Conservation (phyloP, 2,888 invertebrate genomes). For the Agrotis clavis region DNA sequence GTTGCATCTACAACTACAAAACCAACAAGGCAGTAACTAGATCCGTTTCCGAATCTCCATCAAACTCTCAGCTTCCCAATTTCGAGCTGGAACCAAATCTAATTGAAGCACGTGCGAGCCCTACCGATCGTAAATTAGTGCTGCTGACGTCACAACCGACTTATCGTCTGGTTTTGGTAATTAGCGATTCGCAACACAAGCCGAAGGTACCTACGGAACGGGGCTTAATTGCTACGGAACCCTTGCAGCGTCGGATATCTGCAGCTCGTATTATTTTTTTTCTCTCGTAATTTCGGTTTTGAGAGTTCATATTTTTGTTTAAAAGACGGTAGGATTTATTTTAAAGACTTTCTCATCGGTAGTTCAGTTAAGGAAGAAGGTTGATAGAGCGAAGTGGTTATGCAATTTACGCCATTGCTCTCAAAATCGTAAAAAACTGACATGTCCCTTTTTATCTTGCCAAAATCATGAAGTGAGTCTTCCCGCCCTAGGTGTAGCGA, state of each 20-base stretch:
- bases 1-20: too few species aligned
- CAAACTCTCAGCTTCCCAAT: constrained; percentile 39
- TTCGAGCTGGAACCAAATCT: constrained; percentile 45
- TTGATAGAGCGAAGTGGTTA: neutral
- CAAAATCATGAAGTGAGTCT: too few species aligned
- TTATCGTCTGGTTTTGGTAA: constrained; percentile 82
- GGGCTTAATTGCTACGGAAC: constrained; percentile 81
- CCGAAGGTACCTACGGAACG: constrained; percentile 64
- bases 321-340: neutral
- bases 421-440: too few species aligned
- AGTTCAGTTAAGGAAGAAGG: neutral
- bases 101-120: constrained; percentile 55
- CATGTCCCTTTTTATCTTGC: too few species aligned
- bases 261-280: constrained; percentile 28
- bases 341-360: neutral
- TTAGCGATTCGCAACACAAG: constrained; percentile 87
- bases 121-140: constrained; percentile 67
- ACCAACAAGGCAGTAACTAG: too few species aligned
- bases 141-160: constrained; percentile 75
- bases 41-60: neutral
- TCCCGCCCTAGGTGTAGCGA: too few species aligned
- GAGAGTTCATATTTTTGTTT: constrained; percentile 4
- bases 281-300: constrained; percentile 28
- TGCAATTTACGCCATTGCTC: too few species aligned
- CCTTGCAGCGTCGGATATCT: constrained; percentile 68